These are phyloP conservation scores for Mesaphorura yosii DNA, from an alignment of 1,140 invertebrate genomes.

Conservation along the genomic window DNA sequence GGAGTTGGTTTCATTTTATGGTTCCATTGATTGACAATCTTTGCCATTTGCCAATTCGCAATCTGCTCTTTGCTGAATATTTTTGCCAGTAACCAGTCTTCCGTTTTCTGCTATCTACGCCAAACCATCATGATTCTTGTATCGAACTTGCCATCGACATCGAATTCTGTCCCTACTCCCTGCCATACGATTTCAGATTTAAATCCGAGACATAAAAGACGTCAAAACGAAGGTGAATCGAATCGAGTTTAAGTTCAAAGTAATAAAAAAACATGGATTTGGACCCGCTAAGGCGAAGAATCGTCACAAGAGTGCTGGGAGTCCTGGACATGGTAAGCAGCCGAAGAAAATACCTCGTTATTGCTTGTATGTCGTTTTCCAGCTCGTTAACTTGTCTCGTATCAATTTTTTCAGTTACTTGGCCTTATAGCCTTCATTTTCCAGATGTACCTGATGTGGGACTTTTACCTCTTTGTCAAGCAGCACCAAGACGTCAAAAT, in stretches of 20 bases:
- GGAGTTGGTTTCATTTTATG: no score
- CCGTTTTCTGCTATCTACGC: no score
- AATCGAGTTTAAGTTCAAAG: neutral
- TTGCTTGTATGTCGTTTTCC: neutral
- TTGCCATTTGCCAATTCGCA: no score
- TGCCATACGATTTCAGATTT: no score
- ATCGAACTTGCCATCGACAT: no score
- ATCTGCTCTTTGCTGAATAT: no score
- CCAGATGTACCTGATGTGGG: constrained; percentile 2
- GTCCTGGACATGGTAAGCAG: constrained; percentile 3
- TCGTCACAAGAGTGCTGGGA: neutral
- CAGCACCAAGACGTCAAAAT: neutral
- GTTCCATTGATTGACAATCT: no score
- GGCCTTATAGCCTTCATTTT: neutral
- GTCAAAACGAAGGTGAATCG: no score
- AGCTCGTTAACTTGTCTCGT: neutral
- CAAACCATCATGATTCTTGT: no score
- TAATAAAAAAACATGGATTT: constrained; percentile 1
- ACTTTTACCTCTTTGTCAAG: neutral
- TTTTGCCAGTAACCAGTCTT: no score
- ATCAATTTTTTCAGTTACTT: neutral
- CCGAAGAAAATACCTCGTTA: neutral
- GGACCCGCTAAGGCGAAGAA: constrained; percentile 1
- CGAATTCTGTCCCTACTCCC: no score
- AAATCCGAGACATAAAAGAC: no score